Conservation (phyloP, 2,797 vertebrate species). For the Neosilurus hyrtlii region DNA sequence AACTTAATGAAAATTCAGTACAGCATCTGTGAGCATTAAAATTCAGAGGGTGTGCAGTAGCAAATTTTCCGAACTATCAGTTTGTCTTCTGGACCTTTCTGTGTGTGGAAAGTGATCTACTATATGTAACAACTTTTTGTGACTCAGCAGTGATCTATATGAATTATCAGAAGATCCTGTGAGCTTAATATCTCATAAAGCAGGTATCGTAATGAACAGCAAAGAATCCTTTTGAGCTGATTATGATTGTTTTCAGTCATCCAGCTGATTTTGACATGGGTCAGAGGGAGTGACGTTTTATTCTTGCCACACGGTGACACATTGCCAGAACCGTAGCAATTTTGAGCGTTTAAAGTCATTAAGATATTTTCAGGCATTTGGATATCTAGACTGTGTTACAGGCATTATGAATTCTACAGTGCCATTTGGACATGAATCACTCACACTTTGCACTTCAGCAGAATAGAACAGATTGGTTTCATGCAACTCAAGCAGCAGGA, state of each 20-base stretch:
- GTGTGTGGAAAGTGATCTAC: not conserved
- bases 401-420: slow-evolving; percentile 3
- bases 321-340: not conserved
- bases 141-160: not conserved
- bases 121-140: not conserved
- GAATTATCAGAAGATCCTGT: not conserved
- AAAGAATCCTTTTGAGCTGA: slow-evolving; percentile 3
- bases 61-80: not conserved
- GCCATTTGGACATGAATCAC: slow-evolving; percentile 35
- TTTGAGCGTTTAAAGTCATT: slow-evolving; percentile 13
- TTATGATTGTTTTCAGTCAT: slow-evolving; percentile 1
- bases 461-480: slow-evolving; percentile 36
- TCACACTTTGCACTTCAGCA: slow-evolving; percentile 24
- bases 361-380: slow-evolving; percentile 8
- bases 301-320: slow-evolving; percentile 3
- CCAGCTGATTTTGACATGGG: not conserved
- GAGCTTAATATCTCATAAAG: not conserved
- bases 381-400: slow-evolving; percentile 12
- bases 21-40: slow-evolving; percentile 18
- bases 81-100: not conserved
- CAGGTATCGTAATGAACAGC: too few species aligned
- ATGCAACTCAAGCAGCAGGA: slow-evolving; percentile 23
- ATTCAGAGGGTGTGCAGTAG: not conserved
- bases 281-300: slow-evolving; percentile 6
- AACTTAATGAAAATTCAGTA: slow-evolving; percentile 1